These are phyloP conservation scores for Ahaetulla prasina DNA, from an alignment of 2,113 vertebrate species.

Conservation along the genomic window DNA sequence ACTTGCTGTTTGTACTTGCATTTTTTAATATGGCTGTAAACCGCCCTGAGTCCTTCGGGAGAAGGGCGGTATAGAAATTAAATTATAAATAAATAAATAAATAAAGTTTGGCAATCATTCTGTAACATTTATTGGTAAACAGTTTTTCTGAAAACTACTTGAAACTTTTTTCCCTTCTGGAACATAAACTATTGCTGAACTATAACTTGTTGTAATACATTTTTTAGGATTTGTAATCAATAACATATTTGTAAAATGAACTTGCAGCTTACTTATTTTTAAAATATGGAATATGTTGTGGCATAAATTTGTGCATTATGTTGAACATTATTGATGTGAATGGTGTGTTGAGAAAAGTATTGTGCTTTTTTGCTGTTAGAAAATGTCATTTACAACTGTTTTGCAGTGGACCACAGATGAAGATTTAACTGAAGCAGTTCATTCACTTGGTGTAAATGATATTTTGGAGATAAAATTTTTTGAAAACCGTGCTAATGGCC, in stretches of 20 bases:
- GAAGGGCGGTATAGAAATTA: too few species aligned
- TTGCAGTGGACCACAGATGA: conserved; percentile 98
- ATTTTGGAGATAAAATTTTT: conserved; percentile 99
- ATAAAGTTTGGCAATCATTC: not conserved
- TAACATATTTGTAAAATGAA: not conserved
- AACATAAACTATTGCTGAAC: not conserved
- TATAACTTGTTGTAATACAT: not conserved
- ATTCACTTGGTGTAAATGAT: conserved; percentile 92
- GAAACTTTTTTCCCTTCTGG: not conserved
- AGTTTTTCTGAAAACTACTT: not conserved
- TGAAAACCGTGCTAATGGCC: conserved; percentile 98
- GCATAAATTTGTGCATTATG: not conserved
- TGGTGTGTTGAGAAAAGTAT: not conserved
- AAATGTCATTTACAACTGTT: conserved; percentile 31
- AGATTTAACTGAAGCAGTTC: conserved; percentile 95
- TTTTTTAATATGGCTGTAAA: too few species aligned
- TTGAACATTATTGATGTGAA: not conserved
- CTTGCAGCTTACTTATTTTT: not conserved
- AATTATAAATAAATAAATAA: too few species aligned
- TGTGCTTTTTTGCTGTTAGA: not conserved
- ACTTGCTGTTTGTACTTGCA: too few species aligned
- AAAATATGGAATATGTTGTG: not conserved
- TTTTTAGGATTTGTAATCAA: not conserved
- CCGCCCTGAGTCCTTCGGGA: too few species aligned
- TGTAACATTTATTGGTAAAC: not conserved